Conservation (phyloP, 2,113 vertebrate genomes). For the Saccopteryx bilineata region DNA sequence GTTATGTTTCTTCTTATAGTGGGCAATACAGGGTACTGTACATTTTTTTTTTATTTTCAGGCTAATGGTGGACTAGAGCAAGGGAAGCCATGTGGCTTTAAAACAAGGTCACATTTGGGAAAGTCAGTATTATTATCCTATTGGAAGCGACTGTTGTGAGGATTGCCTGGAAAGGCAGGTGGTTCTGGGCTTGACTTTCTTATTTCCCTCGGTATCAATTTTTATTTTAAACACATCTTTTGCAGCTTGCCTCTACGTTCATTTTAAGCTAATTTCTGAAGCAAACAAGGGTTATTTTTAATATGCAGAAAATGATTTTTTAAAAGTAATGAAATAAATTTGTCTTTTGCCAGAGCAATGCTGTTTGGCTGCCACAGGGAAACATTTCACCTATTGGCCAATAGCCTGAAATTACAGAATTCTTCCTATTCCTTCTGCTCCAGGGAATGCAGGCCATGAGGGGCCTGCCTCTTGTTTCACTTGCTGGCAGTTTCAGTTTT, state of each 20-base stretch:
- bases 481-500: neutral
- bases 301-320: neutral
- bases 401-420: neutral
- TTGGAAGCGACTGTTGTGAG: neutral
- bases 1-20: neutral
- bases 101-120: neutral
- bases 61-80: neutral
- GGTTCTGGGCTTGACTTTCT: neutral
- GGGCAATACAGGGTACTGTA: neutral
- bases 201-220: neutral
- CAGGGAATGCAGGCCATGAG: neutral
- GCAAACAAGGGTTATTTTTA: neutral
- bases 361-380: neutral
- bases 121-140: neutral
- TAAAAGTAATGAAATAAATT: neutral
- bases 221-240: neutral
- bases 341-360: neutral
- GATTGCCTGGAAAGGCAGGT: neutral
- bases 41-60: conserved; percentile 32
- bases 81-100: neutral
- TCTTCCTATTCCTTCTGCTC: neutral
- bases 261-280: conserved; percentile 38
- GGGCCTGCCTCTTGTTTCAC: neutral
- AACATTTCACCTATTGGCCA: neutral
- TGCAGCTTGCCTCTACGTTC: neutral